Base-by-base conservation (phyloP, 2,113 vertebrate species). In the Antechinus stuartii region DNA sequence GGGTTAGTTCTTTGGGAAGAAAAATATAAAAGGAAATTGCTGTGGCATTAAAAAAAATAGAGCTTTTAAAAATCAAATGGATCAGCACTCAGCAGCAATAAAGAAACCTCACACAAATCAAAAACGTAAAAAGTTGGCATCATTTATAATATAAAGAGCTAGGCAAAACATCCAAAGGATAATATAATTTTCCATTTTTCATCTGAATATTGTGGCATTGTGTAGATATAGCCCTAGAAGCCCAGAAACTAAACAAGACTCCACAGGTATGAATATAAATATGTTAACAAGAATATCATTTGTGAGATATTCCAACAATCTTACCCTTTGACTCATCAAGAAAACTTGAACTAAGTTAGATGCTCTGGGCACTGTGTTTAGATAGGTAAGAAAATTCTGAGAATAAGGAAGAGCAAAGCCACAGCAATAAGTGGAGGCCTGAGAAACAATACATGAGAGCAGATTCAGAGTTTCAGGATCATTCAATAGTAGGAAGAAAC, bases 231-330 rank as follows among this genome's bases (percentile, higher is more conserved):
- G 68, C 35, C 68, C 68, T 84, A 84, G 68, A 84, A 84, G 68
- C 68, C 68, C n/a, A 84, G 68, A 84, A 84, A 84, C 68, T 84
- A 84, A 14, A 84, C 68, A 84, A 84, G 68, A 84, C 68, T 84
- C 68, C 68, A 84, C 68, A 84, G 68, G 68, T 84, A 84, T 84
- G 16, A 84, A 19, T 84, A 84, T 84, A 84, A 84, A 84, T 84
- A 84, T 84, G 68, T 84, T 84, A 84, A 84, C 68, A 7, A 84
- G 68, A 84, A 84, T 84, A 84, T 84, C 68, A 84, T 84, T 84
- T 42, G 68, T 84, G 68, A 84, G 68, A 84, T n/a, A 42, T 84
- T 84, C n/a, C 68, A 84, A 22, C 68, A 84, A 84, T 84, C 68
- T 84, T 84, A 42, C n/a, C 68, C 68, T 19, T 84, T 84, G 68